Base-by-base conservation (phyloP, 2,797 vertebrate species). In the Tragopan temminckii region DNA sequence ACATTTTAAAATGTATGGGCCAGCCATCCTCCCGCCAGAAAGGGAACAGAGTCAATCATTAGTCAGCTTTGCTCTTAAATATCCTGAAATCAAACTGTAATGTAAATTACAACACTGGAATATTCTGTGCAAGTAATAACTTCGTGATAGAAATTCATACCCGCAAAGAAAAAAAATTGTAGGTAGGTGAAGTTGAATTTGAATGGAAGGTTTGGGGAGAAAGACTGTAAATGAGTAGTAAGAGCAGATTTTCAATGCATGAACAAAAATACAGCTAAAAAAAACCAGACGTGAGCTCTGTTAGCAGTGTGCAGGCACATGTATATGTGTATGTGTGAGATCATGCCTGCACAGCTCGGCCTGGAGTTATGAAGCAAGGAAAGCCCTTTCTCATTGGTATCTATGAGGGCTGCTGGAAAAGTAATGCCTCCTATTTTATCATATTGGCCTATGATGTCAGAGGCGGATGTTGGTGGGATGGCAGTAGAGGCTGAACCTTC, bases 1-100 rank as follows among this genome's bases (percentile, higher is more conserved):
- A 43, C 27, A 63, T 80, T 94, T 92, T 74, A 88, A 91, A 93
- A 88, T 36, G 40, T 79, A 61, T 72, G 63, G 92, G 55, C 16
- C 31, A 78, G 29, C 72, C 90, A 23, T 57, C 62, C 27, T 88
- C 90, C 85, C 66, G 64, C 18, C 89, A 94, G 92, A 89, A 31
- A 18, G 19, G 52, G 31, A 55, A 55, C 18, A 42, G 48, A 92
- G 66, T 40, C 84, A 94, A 75, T 66, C 31, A 16, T 75, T 95
- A 70, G 85, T 68, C 69, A 69, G 63, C 33, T 27, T 24, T 63
- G 36, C 52, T 57, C 68, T 91, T 80, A 90, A 89, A 80, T 76
- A 85, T 59, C 87, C 72, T 88, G 66, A 69, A 71, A 87, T 78
- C 21, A 78, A 78, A 76, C 46, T 24, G 55, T 63, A 12, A 85